Conservation (phyloP, 2,888 invertebrate species). For the Agonum fuliginosum region DNA sequence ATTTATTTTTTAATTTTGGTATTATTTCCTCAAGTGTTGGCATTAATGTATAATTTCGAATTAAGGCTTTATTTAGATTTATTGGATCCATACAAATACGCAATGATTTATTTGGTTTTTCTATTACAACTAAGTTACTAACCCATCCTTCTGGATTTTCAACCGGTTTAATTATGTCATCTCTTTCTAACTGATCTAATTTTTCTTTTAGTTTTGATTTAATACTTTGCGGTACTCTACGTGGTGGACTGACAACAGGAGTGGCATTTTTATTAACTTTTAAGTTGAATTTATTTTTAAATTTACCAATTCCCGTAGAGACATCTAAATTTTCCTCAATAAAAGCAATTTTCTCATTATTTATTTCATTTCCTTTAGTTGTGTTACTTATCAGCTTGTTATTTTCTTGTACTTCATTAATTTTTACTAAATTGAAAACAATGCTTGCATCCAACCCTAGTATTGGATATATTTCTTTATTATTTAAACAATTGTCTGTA, state of each 20-base stretch:
- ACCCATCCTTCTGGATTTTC: neutral
- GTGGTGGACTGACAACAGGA: neutral
- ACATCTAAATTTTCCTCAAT: no score
- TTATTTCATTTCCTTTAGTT: no score
- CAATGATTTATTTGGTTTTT: neutral
- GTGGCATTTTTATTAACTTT: slow-evolving; percentile 9
- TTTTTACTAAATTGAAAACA: no score
- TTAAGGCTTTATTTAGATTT: neutral
- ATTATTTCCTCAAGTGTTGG: slow-evolving; percentile 1
- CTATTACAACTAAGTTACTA: neutral
- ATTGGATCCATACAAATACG: neutral
- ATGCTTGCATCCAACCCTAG: no score
- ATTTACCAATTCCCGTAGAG: neutral
- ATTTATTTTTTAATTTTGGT: neutral
- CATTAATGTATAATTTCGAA: neutral
- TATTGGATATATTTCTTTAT: no score
- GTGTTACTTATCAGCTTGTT: no score
- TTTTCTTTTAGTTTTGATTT: neutral
- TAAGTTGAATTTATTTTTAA: neutral
- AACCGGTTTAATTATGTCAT: neutral
- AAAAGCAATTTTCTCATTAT: no score
- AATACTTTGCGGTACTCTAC: neutral
- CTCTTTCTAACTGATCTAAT: neutral
- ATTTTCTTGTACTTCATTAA: no score
- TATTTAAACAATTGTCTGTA: no score